These are phyloP conservation scores for Venustaconcha ellipsiformis DNA, from an alignment of 1,140 invertebrate species.

Conservation along the genomic window DNA sequence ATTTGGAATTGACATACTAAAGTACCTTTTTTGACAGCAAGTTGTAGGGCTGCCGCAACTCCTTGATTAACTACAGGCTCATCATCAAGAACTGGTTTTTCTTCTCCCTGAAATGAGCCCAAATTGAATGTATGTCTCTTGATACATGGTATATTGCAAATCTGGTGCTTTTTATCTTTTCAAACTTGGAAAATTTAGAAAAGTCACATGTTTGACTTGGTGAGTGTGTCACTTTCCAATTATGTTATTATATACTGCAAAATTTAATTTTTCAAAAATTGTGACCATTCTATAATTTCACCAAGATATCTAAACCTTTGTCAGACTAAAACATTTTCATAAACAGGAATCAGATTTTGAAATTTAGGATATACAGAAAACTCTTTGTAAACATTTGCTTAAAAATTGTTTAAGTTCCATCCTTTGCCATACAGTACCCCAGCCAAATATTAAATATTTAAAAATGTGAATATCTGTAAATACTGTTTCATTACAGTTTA, in stretches of 20 bases:
- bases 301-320: too few species aligned
- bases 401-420: too few species aligned
- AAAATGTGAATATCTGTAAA: too few species aligned
- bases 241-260: too few species aligned
- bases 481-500: too few species aligned
- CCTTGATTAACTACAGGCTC: conserved; percentile 95
- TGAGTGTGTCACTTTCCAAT: background rate
- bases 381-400: too few species aligned
- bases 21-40: conserved; percentile 91
- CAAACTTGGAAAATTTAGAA: background rate
- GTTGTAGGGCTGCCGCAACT: conserved; percentile 88
- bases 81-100: conserved; percentile 84
- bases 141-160: background rate
- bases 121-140: background rate
- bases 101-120: conserved; percentile 51
- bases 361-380: too few species aligned
- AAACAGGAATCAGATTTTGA: background rate
- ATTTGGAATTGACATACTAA: background rate
- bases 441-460: too few species aligned
- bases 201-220: background rate
- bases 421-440: too few species aligned
- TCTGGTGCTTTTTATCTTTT: background rate
- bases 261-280: too few species aligned
- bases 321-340: background rate
- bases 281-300: too few species aligned